Evolutionary conservation across 2,888 invertebrate genomes (phyloP), one percentile per base, ranked within the genome.

Genomic region (Capitulum mitella): DNA sequence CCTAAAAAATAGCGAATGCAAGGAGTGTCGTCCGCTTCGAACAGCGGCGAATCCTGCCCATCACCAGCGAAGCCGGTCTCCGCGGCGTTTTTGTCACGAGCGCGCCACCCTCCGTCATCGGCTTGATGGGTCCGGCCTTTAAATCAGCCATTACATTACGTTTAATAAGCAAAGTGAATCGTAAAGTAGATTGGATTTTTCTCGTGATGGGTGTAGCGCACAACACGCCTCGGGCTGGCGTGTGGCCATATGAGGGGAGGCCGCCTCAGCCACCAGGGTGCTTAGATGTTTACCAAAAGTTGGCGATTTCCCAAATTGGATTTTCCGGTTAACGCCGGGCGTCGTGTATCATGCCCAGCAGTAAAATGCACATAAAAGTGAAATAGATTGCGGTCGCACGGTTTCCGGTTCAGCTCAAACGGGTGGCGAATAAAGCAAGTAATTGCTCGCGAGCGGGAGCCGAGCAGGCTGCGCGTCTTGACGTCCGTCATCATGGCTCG

Each of bases 161-260:
- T 70, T 70, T 70, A 70, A 70, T 70, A 70, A 70, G 70, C 37
- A 70, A 70, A 70, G 70, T 70, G 70, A 70, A 70, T 70, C 70
- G 37, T 70, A 70, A 70, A 70, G 70, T 70, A 70, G 70, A 70
- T 70, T 70, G 70, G 70, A 70, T 70, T 70, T 37, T 70, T 34
- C 37, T 26, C 29, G 37, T 70, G 70, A 37, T 37, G 70, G 34
- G 70, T 37, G 34, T 37, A 29, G 37, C 37, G 70, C 37, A 37
- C 70, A 70, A 37, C 58, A n/a, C 29, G 29, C n/a, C 32, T n/a
- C 58, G 58, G n/a, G 22, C 19, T 51, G 12, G 19, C 51, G 16
- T 19, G 16, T 22, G 22, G 12, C 51, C 51, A 22, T 51, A 58
- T 43, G 43, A 43, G 43, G 6, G 6, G 43, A 5, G 6, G 43